Percentiles rank a stretch among this genome's conserved stretches.
These are phyloP conservation scores for Allophyes oxyacanthae DNA, from an alignment of 2,888 invertebrate species.

Conservation along the genomic window DNA sequence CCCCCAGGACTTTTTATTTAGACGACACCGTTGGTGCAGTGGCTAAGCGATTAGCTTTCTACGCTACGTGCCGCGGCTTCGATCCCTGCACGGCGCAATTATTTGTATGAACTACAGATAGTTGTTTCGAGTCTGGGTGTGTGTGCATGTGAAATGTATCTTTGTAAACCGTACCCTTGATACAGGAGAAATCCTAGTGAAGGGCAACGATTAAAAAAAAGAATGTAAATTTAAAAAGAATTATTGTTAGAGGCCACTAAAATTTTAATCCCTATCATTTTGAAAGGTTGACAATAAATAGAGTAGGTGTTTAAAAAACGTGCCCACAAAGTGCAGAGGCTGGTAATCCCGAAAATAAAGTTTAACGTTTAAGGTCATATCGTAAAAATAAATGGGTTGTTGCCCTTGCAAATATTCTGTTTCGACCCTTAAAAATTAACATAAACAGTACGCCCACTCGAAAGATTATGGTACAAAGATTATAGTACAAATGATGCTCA, in stretches of 20 bases:
- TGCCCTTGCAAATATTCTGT: constrained; percentile 65
- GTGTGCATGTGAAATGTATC: too few relatives aligned
- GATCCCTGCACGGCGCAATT: too few relatives aligned
- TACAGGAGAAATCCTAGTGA: too few relatives aligned
- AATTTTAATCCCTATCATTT: constrained; percentile 22
- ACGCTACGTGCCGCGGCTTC: too few relatives aligned
- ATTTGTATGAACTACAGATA: too few relatives aligned
- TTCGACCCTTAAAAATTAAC: constrained; percentile 66
- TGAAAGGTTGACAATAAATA: constrained; percentile 44
- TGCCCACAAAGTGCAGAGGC: constrained; percentile 58
- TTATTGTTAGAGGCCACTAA: neutral
- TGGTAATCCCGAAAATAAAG: constrained; percentile 63
- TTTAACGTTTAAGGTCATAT: constrained; percentile 62
- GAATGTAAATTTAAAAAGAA: neutral
- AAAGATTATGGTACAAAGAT: constrained; percentile 54
- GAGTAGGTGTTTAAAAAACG: constrained; percentile 49
- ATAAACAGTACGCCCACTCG: constrained; percentile 59
- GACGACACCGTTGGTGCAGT: too few relatives aligned
- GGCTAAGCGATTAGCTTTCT: too few relatives aligned
- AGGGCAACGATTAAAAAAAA: too few relatives aligned
- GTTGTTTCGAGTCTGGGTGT: too few relatives aligned
- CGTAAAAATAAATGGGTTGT: constrained; percentile 69
- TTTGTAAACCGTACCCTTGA: too few relatives aligned
- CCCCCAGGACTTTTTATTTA: too few relatives aligned
- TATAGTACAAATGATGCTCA: constrained; percentile 32